These are phyloP conservation scores for Amblyjoppa proteus DNA, from an alignment of 2,888 invertebrate species.

Conservation along the genomic window DNA sequence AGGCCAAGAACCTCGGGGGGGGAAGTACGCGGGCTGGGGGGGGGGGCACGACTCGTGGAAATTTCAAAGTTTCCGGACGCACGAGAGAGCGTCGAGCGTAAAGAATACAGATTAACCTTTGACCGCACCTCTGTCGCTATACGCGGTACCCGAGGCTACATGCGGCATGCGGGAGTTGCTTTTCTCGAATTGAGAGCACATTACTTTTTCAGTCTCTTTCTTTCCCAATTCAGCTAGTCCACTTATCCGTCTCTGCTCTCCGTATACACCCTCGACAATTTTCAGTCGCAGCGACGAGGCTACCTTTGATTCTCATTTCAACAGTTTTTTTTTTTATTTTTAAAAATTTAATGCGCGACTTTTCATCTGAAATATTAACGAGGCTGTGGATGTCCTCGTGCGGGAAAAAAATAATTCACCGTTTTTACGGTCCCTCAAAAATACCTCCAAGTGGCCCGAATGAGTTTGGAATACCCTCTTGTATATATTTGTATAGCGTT, in stretches of 20 bases:
- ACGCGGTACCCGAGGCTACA: constrained; percentile 33
- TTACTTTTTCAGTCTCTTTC: constrained; percentile 45
- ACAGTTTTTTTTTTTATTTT: not conserved
- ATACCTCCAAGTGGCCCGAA: constrained; percentile 3
- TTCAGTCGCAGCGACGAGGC: not conserved
- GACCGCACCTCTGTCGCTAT: constrained; percentile 64
- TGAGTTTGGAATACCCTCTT: constrained; percentile 12
- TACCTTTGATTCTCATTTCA: not conserved
- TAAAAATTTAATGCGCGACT: not conserved
- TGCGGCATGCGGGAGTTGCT: constrained; percentile 34
- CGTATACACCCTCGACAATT: not conserved
- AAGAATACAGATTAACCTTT: constrained; percentile 80
- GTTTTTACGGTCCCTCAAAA: not conserved
- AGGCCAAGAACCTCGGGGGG: constrained; percentile 50
- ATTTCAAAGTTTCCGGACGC: constrained; percentile 67
- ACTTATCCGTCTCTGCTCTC: not conserved
- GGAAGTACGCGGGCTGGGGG: not conserved
- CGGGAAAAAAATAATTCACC: not conserved
- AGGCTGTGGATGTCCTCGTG: too few species aligned
- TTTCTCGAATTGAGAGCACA: constrained; percentile 53
- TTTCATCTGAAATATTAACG: not conserved
- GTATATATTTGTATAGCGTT: constrained; percentile 41
- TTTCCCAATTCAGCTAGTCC: constrained; percentile 17
- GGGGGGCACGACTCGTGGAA: constrained; percentile 60
- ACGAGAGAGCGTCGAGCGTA: constrained; percentile 70